phyloP scores from a whole-genome alignment of 2,888 invertebrate species.

The Morpho helenor region DNA sequence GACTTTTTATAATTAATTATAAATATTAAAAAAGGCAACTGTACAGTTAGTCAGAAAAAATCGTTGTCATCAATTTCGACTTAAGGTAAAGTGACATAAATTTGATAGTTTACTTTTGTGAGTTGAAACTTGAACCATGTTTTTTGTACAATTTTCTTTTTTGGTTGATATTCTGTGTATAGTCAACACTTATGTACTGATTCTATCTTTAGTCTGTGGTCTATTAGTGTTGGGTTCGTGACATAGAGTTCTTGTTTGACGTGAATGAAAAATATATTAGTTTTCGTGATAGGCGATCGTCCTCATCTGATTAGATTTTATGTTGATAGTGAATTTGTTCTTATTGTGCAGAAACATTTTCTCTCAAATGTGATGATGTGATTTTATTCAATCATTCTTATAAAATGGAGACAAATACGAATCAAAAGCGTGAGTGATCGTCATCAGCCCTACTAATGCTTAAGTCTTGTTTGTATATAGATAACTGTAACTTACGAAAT shows the following conservation, averaged over 20 bases:
- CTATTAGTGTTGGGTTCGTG: not conserved
- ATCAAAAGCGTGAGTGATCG: conserved; percentile 66
- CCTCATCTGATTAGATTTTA: conserved; percentile 38
- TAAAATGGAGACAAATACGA: conserved; percentile 72
- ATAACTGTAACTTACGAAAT: conserved; percentile 67
- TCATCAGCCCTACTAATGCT: conserved; percentile 36
- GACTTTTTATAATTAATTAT: too few species aligned
- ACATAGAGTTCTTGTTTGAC: conserved; percentile 10
- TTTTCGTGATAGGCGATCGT: conserved; percentile 39
- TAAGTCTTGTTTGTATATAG: conserved; percentile 67
- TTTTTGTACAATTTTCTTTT: too few species aligned
- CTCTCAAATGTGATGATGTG: conserved; percentile 62
- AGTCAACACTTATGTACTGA: too few species aligned
- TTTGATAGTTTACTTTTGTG: too few species aligned
- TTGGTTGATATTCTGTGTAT: too few species aligned
- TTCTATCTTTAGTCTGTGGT: too few species aligned
- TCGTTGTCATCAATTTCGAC: too few species aligned
- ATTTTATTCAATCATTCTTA: conserved; percentile 45
- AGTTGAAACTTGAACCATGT: too few species aligned
- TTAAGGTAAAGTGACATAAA: too few species aligned
- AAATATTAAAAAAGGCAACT: too few species aligned
- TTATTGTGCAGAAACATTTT: not conserved
- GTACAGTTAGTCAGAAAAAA: too few species aligned
- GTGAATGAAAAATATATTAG: conserved; percentile 26
- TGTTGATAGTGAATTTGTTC: conserved; percentile 19